Evolutionary conservation across 2,888 invertebrate genomes (phyloP), one percentile per base, ranked within the genome.

Genomic region (Sarcophaga rosellei): DNA sequence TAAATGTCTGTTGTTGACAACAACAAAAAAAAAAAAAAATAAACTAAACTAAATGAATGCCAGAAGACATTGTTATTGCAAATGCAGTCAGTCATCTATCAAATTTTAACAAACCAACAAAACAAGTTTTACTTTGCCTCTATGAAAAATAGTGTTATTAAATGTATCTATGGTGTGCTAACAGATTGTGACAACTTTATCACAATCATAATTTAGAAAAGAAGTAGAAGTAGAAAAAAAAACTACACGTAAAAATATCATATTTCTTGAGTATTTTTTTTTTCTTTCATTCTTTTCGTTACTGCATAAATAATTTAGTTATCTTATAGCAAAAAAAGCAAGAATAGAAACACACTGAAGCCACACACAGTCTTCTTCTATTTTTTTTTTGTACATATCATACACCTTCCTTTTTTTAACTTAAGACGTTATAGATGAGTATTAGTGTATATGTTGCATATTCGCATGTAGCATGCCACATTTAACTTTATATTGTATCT

Each of bases 151-250:
- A 79, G 79, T 84, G 84, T 80, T 79, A 79, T 84, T 80, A 80
- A 84, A 84, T 84, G 17, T 53, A 65, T 80, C 79, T 80, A 76
- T 53, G 79, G 21, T 83, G 85, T 82, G 83, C 83, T 78, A 86
- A 86, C 81, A 84, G 81, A 77, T 86, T 86, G 84, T 84, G 82
- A 86, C 86, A 86, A 86, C 81, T 84, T 84, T 79, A 84, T 80
- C 75, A 76, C 65, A 75, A 75, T 75, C 65, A 75, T 82, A 81
- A 81, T 65, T 78, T 77, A 59, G 63, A 69, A 65, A 68, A 76
- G 57, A 63, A 65, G 45, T 47, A 62, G 4, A 47, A 57, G 53
- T 53, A 53, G 17, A 70, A n/a, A 66, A 73, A 68, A 66, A 75
- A 72, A 63, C 35, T 72, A 73, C 47, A 53, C 35, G 35, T 35